A percentile compares a stretch with the other conserved stretches of the same genome.
Evolutionary conservation across 2,797 vertebrate genomes (phyloP).

Genomic region (Eupleurogrammus muticus): DNA sequence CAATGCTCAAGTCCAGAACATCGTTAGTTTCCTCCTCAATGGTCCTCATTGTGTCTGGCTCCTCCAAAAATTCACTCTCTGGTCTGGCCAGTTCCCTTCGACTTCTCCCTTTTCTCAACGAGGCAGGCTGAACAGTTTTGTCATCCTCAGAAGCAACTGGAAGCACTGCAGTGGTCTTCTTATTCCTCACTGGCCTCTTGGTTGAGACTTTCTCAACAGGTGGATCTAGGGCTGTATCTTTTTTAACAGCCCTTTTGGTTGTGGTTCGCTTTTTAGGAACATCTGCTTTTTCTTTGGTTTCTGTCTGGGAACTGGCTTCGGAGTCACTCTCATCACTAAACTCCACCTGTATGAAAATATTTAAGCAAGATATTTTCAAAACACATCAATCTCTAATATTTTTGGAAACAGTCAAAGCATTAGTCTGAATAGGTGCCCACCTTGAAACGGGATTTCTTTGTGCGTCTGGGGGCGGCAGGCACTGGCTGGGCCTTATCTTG

Average conservation of each 20-base stretch:
- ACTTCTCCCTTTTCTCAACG: conserved; percentile 68
- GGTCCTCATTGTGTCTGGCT: conserved; percentile 85
- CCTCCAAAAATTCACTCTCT: conserved; percentile 50
- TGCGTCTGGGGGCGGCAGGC: conserved; percentile 86
- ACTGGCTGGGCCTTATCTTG: conserved; percentile 73
- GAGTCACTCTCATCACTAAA: conserved; percentile 94
- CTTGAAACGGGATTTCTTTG: conserved; percentile 86
- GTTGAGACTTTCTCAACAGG: conserved; percentile 41
- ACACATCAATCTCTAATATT: background rate
- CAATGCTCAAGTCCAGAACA: conserved; percentile 83
- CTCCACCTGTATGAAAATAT: conserved; percentile 79
- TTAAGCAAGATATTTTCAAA: background rate
- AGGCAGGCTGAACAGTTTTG: conserved; percentile 22
- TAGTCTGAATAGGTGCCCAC: conserved; percentile 60
- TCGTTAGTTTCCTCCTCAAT: conserved; percentile 77
- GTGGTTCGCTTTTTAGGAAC: conserved; percentile 47
- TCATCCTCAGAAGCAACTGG: conserved; percentile 75
- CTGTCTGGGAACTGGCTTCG: conserved; percentile 67
- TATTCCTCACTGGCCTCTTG: conserved; percentile 58
- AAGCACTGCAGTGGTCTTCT: conserved; percentile 51
- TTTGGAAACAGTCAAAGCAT: background rate
- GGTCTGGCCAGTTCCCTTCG: conserved; percentile 47
- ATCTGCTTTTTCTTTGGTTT: conserved; percentile 55
- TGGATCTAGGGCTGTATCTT: conserved; percentile 30
- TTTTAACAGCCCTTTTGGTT: conserved; percentile 33